Base-by-base conservation (phyloP, 2,113 vertebrate genomes). In the Malurus elegans region DNA sequence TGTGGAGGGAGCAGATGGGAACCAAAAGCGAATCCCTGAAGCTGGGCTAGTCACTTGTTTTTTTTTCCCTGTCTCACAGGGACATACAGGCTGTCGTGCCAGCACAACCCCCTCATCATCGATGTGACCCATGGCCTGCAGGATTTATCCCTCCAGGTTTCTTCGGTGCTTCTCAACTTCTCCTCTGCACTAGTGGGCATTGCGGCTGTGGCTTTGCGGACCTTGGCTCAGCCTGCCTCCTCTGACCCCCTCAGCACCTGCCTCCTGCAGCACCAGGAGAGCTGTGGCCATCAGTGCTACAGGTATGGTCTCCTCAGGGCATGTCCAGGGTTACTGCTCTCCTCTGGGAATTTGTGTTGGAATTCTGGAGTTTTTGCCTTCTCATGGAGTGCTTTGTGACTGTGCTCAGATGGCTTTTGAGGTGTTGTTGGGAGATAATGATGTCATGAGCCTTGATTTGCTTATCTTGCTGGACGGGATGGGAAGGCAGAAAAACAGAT, bases 121-220 rank as follows among this genome's bases (percentile, higher is more conserved):
- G 98, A 98, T 1, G 95, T 98, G 94, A 98, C 97, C 75, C 97
- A 94, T 5, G 97, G 98, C 93, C 96, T 96, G 18, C 97, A 98
- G 31, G 65, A 93, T 14, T 96, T 97, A 4, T 94, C 97, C 85
- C 97, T 95, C 89, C 92, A 54, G 61, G 98, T 97, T 3, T 76
- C 97, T 36, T 98, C 98, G 0, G 95, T 98, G 60, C 95, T 99
- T 89, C 97, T 99, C 80, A 98, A 98, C 92, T 98, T 99, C 95
- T 99, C 99, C 45, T 98, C 99, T 38, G 93, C 98, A 0, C 69
- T 95, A 1, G 98, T 99, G 97, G 99, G 98, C 26, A 92, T 99
- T 34, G 97, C 98, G 32, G 99, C 98, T 0, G 98, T 99, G 86
- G 98, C 98, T 71, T 85, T 99, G 79, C 96, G 99, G 88, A 98